Evolutionary conservation across 2,888 invertebrate genomes (phyloP), one percentile per base, ranked within the genome.

Genomic region (Lumbricus terrestris): DNA sequence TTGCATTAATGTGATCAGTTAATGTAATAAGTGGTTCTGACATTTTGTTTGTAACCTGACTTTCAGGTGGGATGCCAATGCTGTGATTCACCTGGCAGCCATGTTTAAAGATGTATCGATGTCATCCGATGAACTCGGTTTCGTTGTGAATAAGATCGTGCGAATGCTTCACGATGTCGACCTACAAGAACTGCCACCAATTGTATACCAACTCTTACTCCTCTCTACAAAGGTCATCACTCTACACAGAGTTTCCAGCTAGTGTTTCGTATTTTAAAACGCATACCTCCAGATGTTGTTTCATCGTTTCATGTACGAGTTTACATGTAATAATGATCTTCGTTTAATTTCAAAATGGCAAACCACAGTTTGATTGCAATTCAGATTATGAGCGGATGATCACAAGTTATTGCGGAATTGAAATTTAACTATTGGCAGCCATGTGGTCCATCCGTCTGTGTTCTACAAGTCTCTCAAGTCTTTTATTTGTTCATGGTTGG

Each of bases 191-290:
- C 92, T 95, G 34, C 95, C 95, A 33, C 94, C 95, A 11, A 92
- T 95, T 18, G 93, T 95, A 18, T 95, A 95, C 91, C 95, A 95
- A 91, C 92, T 95, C 33, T 92, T 95, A 23, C 93, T 95, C 11
- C 92, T 95, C 11, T 93, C 94, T 83, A 92, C 93, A 13, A 95
- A 95, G 93, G 95, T 95, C 90, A 42, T 15, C 33, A 82, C 23
- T 54, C 38, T 29, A n/a, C 47, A 47, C 47, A 47, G 20, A 20
- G 47, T 20, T 38, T 82, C 5, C 38, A 37, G 0, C 40, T 85
- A 37, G 20, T 90, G 13, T 90, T 90, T 35, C n/a, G 69, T 69
- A n/a, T 69, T 69, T 69, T 8, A n/a, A 8, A 69, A 15, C 4
- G 29, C n/a, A 5, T n/a, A 69, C 69, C 8, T 69, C 34, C 33